A percentile compares a stretch with the other conserved stretches of the same genome.
Conservation (phyloP, 1,140 invertebrate species). For the Bombus breviceps region DNA sequence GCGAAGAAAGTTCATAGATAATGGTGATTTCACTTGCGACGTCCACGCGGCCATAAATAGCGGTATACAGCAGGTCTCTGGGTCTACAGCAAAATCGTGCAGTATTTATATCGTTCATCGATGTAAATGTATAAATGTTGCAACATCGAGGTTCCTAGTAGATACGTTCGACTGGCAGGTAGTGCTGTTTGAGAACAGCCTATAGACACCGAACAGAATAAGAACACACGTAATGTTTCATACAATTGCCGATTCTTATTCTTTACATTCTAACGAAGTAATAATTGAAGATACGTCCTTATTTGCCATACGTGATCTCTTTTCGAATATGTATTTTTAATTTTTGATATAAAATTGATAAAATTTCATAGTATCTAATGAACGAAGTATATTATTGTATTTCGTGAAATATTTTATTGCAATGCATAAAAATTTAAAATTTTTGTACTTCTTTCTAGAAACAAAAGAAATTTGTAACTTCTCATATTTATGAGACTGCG, state of each 20-base stretch:
- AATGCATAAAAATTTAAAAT: background rate
- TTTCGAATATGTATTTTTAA: background rate
- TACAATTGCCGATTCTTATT: background rate
- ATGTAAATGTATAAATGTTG: constrained; percentile 67
- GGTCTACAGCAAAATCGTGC: constrained; percentile 69
- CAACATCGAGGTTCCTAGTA: constrained; percentile 59
- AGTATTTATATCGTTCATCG: constrained; percentile 74
- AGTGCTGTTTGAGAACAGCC: constrained; percentile 5
- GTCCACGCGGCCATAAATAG: constrained; percentile 60
- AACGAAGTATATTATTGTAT: no score
- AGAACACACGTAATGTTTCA: constrained; percentile 25
- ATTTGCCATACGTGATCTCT: no score
- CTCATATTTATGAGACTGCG: background rate
- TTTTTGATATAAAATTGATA: no score
- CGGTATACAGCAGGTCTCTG: constrained; percentile 60
- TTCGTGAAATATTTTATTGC: background rate
- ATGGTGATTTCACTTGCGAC: constrained; percentile 54
- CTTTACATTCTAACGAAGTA: no score
- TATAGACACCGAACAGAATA: constrained; percentile 32
- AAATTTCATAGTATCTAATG: no score
- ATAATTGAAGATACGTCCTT: background rate
- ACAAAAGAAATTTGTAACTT: background rate
- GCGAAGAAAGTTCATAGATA: constrained; percentile 62
- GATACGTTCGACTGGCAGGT: constrained; percentile 58
- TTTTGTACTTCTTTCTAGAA: background rate